Conservation (phyloP, 2,113 vertebrate species). For the Pholis gunnellus region DNA sequence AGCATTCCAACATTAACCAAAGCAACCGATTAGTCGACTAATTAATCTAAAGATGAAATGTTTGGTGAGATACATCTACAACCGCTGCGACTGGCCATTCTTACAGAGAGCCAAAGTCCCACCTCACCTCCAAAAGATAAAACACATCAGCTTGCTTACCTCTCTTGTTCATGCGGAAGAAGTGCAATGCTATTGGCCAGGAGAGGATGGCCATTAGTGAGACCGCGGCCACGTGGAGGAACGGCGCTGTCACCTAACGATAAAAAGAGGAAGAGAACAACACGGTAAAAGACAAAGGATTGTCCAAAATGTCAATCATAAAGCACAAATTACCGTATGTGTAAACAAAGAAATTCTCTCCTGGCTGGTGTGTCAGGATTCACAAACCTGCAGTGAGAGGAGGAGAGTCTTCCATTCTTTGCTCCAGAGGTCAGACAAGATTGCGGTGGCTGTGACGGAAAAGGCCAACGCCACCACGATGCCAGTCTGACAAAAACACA, state of each 20-base stretch:
- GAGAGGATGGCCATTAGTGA: slow-evolving; percentile 85
- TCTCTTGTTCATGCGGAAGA: slow-evolving; percentile 88
- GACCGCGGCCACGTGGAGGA: slow-evolving; percentile 87
- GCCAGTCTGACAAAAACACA: slow-evolving; percentile 78
- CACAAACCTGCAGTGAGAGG: slow-evolving; percentile 88
- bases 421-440: slow-evolving; percentile 85
- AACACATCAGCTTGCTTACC: slow-evolving; percentile 67
- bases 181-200: slow-evolving; percentile 89
- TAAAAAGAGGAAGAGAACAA: neutral
- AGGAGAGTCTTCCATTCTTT: slow-evolving; percentile 87
- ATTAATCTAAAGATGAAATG: neutral
- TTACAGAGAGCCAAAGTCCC: neutral
- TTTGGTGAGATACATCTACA: neutral
- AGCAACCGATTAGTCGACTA: too few species aligned
- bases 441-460: slow-evolving; percentile 79
- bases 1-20: too few species aligned
- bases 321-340: neutral
- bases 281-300: neutral
- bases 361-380: neutral
- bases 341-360: neutral
- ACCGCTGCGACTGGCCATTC: neutral
- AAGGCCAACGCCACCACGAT: slow-evolving; percentile 84
- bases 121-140: neutral
- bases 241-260: slow-evolving; percentile 88
- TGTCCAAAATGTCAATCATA: neutral